These are phyloP conservation scores for Hippocampus comes DNA, from an alignment of 2,113 vertebrate genomes.

Conservation along the genomic window DNA sequence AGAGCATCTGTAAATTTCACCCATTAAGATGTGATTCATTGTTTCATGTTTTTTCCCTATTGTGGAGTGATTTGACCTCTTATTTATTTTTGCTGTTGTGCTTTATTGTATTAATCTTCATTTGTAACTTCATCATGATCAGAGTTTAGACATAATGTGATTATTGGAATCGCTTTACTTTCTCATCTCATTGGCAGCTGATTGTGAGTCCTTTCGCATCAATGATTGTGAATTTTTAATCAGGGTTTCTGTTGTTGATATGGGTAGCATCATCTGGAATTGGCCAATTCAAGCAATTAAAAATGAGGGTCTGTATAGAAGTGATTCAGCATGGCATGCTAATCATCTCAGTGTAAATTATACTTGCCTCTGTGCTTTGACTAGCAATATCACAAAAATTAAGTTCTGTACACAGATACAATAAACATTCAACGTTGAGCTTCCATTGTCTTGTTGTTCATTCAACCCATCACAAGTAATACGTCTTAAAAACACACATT, in stretches of 20 bases:
- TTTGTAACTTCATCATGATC: not conserved
- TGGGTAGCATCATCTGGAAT: not conserved
- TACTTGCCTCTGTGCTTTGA: not conserved
- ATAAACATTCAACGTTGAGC: not conserved
- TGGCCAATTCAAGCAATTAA: not conserved
- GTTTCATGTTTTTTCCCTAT: not conserved
- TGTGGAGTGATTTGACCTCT: not conserved
- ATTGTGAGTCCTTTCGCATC: constrained; percentile 23
- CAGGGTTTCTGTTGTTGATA: not conserved
- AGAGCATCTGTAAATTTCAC: not conserved
- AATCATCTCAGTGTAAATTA: not conserved
- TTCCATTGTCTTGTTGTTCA: not conserved
- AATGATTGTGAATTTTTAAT: constrained; percentile 53
- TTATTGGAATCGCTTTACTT: not conserved
- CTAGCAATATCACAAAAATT: not conserved
- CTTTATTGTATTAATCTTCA: not conserved
- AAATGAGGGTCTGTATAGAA: not conserved
- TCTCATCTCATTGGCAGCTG: constrained; percentile 50
- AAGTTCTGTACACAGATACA: not conserved
- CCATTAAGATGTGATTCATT: not conserved
- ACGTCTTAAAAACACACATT: not conserved
- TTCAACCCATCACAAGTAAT: not conserved
- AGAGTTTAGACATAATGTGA: not conserved
- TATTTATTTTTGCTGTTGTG: not conserved
- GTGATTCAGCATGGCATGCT: not conserved